A percentile compares a stretch with the other conserved stretches of the same genome.
These are phyloP conservation scores for Cygnus buccinator DNA, from an alignment of 2,113 vertebrate species.

Conservation along the genomic window DNA sequence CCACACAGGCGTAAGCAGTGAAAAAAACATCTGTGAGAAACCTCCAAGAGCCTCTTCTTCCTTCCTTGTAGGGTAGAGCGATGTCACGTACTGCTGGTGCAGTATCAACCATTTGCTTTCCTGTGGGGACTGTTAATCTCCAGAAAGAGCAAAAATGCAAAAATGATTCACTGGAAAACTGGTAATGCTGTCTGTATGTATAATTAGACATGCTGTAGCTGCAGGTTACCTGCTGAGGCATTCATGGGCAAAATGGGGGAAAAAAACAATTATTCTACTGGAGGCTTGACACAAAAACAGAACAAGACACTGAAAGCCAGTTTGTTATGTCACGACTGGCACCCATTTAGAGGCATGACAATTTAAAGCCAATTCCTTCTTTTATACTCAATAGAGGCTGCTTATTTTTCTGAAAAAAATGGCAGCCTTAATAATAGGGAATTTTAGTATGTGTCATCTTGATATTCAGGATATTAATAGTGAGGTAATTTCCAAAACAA, in stretches of 20 bases:
- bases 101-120: neutral
- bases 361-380: neutral
- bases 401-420: neutral
- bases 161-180: conserved; percentile 10
- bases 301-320: neutral
- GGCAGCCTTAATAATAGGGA: neutral
- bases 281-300: conserved; percentile 25
- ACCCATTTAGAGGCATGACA: neutral
- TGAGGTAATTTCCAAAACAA: neutral
- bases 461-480: neutral
- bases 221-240: conserved; percentile 31
- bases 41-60: neutral
- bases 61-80: neutral
- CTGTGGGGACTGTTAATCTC: neutral
- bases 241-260: neutral
- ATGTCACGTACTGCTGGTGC: neutral
- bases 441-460: neutral
- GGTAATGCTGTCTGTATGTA: neutral
- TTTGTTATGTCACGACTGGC: neutral
- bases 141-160: neutral
- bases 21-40: neutral
- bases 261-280: neutral
- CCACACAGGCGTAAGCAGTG: neutral
- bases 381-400: neutral
- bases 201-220: conserved; percentile 42